phyloP scores from a whole-genome alignment of 2,113 vertebrate genomes.

The Sinocyclocheilus grahami region DNA sequence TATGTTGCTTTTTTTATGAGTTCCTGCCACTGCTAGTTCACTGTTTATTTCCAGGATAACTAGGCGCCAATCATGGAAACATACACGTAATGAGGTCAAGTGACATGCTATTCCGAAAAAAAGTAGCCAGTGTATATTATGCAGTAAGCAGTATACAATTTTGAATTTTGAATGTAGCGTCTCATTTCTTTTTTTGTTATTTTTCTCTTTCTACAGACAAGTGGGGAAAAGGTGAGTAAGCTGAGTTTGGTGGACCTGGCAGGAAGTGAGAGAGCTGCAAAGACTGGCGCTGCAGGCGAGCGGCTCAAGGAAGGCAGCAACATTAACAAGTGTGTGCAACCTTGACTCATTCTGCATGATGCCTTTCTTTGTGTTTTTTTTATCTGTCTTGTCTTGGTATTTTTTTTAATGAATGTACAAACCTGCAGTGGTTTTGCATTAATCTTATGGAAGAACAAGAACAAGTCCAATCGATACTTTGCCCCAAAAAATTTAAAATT shows the following conservation, averaged over 20 bases:
- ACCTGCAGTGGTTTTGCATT: background rate
- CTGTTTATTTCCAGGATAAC: background rate
- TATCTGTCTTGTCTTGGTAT: background rate
- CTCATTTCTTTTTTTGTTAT: background rate
- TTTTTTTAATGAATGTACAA: background rate
- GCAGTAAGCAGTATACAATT: background rate
- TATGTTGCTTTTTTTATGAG: background rate
- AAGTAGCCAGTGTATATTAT: background rate
- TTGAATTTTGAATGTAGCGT: background rate
- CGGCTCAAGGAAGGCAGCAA: slow-evolving; percentile 98
- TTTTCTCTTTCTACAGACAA: slow-evolving; percentile 79
- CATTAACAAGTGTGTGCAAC: slow-evolving; percentile 88
- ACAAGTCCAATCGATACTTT: background rate
- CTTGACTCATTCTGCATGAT: background rate
- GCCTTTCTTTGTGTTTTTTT: background rate
- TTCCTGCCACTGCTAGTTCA: background rate
- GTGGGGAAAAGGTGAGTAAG: slow-evolving; percentile 96
- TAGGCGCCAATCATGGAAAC: background rate
- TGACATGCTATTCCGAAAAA: background rate
- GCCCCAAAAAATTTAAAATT: background rate
- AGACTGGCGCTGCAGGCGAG: slow-evolving; percentile 94
- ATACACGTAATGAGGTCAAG: background rate
- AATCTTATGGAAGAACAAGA: background rate
- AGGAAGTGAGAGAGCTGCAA: slow-evolving; percentile 94
- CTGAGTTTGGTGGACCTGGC: slow-evolving; percentile 95